These are phyloP conservation scores for Drosophila sordidapex DNA, from an alignment of 2,888 invertebrate genomes.

Conservation along the genomic window DNA sequence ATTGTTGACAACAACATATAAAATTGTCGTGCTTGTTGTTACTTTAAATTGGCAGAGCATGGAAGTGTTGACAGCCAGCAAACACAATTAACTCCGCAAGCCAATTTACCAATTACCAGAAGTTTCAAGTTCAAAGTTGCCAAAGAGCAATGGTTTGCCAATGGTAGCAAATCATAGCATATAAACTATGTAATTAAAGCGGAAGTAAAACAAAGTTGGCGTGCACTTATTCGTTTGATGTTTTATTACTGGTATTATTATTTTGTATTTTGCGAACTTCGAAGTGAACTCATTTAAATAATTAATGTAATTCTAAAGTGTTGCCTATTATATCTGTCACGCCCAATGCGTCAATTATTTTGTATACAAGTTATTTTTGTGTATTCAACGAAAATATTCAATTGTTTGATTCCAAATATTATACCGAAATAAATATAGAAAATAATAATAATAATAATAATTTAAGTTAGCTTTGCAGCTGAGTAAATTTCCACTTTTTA, in stretches of 20 bases:
- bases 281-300: not conserved
- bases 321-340: not conserved
- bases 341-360: not conserved
- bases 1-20: slow-evolving; percentile 42
- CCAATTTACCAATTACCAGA: slow-evolving; percentile 39
- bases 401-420: slow-evolving; percentile 68
- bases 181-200: slow-evolving; percentile 65
- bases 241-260: not conserved
- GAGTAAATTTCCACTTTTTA: not conserved
- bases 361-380: not conserved
- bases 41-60: slow-evolving; percentile 63
- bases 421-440: slow-evolving; percentile 42
- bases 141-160: slow-evolving; percentile 7
- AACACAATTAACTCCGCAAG: slow-evolving; percentile 31
- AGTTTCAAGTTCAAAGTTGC: slow-evolving; percentile 69
- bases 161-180: slow-evolving; percentile 1
- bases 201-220: slow-evolving; percentile 21
- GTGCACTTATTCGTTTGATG: slow-evolving; percentile 14
- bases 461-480: not conserved
- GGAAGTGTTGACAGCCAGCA: slow-evolving; percentile 68
- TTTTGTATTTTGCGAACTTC: not conserved
- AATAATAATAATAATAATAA: not conserved
- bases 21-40: slow-evolving; percentile 32
- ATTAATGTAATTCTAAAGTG: not conserved
- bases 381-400: slow-evolving; percentile 28